Base-by-base conservation (phyloP, 2,797 vertebrate genomes). In the Phylloscopus collybita region DNA sequence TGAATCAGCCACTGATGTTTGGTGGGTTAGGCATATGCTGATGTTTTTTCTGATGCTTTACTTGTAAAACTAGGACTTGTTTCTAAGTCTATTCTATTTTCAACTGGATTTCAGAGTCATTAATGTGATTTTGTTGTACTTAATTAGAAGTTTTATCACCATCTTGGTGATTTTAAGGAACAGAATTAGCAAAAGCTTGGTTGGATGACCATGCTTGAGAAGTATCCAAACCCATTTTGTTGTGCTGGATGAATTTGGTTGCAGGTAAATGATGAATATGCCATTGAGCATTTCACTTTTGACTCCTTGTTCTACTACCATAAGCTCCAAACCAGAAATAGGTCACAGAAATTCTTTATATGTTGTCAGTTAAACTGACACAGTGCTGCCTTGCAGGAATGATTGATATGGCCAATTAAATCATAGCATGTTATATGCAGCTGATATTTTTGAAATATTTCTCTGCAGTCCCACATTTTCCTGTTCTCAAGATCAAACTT, bases 371-470 rank as follows among this genome's bases (percentile, higher is more conserved):
- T 81, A 34, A 81, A 66, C 30, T 50, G 57, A 78, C 75, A 44
- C 19, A 36, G 42, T 60, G 12, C 44, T 83, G 80, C 75, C 36
- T 92, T 84, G 54, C 60, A 67, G 56, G 53, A 50, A 44, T 66
- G 86, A 93, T 69, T 82, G 57, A 80, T 92, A 56, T 5, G 36
- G 25, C 29, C 6, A 34, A 67, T 70, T 91, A 94, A 96, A 93
- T 83, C 49, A 66, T 22, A 45, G 40, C 42, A 54, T 65, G 62
- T 44, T 64, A 11, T 20, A 29, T 38, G 45, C 80, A 88, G 51
- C 26, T 88, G 64, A 65, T 62, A 42, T 71, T 80, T 88, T 53
- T 74, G 36, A 88, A 91, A n/a, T 79, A 71, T 69, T 95, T 86
- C 69, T 73, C 66, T 64, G 19, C 30, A 26, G 56, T 70, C 30